Conservation (phyloP, 2,113 vertebrate species). For the Osmerus eperlanus region DNA sequence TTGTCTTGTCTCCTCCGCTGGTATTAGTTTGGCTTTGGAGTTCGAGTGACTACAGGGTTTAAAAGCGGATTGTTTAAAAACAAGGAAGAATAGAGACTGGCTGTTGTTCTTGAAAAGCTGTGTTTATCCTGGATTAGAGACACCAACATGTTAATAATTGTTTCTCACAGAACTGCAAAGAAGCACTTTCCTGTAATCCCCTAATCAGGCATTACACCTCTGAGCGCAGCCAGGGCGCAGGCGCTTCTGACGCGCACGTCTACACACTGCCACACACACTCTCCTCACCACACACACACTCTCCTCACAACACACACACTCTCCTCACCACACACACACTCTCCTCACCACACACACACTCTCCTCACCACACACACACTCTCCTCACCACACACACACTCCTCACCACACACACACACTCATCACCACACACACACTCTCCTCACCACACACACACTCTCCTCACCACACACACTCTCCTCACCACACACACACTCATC, state of each 20-base stretch:
- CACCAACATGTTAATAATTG: conserved; percentile 86
- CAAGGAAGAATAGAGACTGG: conserved; percentile 50
- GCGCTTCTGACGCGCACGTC: conserved; percentile 51
- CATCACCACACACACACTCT: too few relatives aligned
- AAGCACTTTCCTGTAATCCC: conserved; percentile 83
- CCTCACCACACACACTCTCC: conserved; percentile 24
- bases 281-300: conserved; percentile 33
- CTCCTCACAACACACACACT: neutral
- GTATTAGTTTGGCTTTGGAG: conserved; percentile 73
- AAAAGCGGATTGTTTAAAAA: conserved; percentile 58
- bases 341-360: too few relatives aligned
- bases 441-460: conserved; percentile 14
- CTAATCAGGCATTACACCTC: conserved; percentile 86
- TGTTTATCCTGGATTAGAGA: conserved; percentile 86
- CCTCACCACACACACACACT: too few relatives aligned
- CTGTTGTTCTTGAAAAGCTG: conserved; percentile 83
- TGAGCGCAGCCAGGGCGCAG: conserved; percentile 75
- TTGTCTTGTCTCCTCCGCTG: conserved; percentile 62
- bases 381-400: too few relatives aligned
- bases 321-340: neutral
- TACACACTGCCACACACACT: conserved; percentile 31
- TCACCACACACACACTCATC: neutral
- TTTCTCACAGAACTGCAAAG: conserved; percentile 83
- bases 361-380: too few relatives aligned
- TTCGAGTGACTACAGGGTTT: conserved; percentile 75